Evolutionary conservation across 35 echinoderm and acorn worm species (phyloP).

Genomic region (Amphiura filiformis): DNA sequence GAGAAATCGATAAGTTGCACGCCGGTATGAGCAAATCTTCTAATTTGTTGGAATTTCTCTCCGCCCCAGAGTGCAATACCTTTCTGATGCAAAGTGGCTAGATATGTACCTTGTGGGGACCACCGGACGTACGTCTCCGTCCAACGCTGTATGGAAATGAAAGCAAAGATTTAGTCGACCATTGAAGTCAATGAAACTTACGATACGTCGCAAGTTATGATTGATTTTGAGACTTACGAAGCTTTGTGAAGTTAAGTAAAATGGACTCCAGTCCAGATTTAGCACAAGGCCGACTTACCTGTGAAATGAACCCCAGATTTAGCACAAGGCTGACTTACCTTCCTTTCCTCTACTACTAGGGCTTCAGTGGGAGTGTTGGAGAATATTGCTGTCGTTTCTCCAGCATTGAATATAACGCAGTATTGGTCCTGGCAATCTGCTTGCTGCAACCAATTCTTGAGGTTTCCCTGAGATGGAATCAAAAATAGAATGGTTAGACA

Average conservation of each 20-base stretch:
- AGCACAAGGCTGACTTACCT: constrained; percentile 57
- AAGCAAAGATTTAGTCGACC: constrained; percentile 8
- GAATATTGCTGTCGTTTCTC: constrained; percentile 89
- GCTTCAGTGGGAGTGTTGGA: constrained; percentile 62
- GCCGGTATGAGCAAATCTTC: constrained; percentile 80
- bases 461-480: constrained; percentile 67
- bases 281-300: too few relatives aligned
- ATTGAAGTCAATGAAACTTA: not conserved
- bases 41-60: constrained; percentile 92
- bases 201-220: too few relatives aligned
- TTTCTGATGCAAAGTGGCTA: constrained; percentile 90
- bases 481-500: constrained; percentile 16
- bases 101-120: constrained; percentile 88
- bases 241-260: too few relatives aligned
- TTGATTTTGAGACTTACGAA: too few relatives aligned
- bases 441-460: constrained; percentile 79
- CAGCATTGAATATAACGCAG: constrained; percentile 92
- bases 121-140: constrained; percentile 95
- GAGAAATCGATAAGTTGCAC: constrained; percentile 98
- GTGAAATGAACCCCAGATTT: too few relatives aligned
- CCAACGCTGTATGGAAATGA: constrained; percentile 66
- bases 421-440: constrained; percentile 88
- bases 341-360: constrained; percentile 67
- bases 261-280: too few relatives aligned
- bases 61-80: constrained; percentile 97